These are phyloP conservation scores for Geophilus truncorum DNA, from an alignment of 2,888 invertebrate species.

Conservation along the genomic window DNA sequence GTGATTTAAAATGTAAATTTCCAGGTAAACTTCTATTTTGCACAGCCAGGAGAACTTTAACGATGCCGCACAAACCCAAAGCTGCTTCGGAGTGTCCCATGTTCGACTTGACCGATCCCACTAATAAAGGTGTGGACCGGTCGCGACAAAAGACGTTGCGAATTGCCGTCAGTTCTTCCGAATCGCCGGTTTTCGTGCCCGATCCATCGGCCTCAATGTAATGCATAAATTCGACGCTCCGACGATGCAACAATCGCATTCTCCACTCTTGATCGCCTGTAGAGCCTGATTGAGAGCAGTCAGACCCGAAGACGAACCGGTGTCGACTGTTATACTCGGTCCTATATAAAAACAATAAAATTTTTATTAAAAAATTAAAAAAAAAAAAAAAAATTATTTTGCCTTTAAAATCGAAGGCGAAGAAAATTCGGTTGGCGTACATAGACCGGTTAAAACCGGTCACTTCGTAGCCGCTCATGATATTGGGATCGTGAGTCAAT, in stretches of 20 bases:
- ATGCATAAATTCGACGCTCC: conserved; percentile 84
- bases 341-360: conserved; percentile 51
- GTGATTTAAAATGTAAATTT: conserved; percentile 84
- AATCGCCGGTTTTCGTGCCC: conserved; percentile 96
- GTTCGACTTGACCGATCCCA: conserved; percentile 97
- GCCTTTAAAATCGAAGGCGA: conserved; percentile 53
- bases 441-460: conserved; percentile 72
- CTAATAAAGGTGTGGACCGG: conserved; percentile 69
- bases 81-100: conserved; percentile 97
- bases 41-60: conserved; percentile 88
- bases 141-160: conserved; percentile 83
- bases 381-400: neutral
- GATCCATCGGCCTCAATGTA: conserved; percentile 99
- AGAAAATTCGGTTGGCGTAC: conserved; percentile 55
- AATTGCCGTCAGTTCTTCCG: conserved; percentile 93
- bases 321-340: conserved; percentile 92
- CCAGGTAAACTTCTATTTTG: conserved; percentile 80
- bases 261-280: conserved; percentile 72
- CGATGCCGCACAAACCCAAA: conserved; percentile 76
- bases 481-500: conserved; percentile 70
- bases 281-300: conserved; percentile 84
- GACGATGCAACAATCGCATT: conserved; percentile 93
- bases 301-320: conserved; percentile 94
- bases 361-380: neutral
- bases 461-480: conserved; percentile 78